These are phyloP conservation scores for Chamaea fasciata DNA, from an alignment of 2,113 vertebrate genomes.

Conservation along the genomic window DNA sequence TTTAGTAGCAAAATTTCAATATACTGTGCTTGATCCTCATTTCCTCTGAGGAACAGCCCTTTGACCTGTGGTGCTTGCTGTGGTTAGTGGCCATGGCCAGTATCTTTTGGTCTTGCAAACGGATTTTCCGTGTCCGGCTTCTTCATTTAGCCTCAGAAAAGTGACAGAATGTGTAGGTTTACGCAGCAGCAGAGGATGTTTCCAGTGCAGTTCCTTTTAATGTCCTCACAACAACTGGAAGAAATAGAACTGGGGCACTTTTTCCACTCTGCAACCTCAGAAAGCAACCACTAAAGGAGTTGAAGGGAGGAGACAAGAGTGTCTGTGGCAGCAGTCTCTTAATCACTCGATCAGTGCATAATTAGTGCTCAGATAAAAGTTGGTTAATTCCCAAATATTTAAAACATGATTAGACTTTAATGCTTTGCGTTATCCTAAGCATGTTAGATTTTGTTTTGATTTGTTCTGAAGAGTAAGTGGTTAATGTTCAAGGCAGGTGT, in stretches of 20 bases:
- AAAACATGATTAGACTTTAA: not conserved
- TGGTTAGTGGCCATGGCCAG: not conserved
- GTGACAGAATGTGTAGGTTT: not conserved
- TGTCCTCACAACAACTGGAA: not conserved
- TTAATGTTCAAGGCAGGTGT: slow-evolving; percentile 76
- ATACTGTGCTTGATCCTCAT: not conserved
- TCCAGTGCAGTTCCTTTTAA: not conserved
- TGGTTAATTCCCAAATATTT: not conserved
- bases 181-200: not conserved
- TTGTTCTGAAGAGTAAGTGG: slow-evolving; percentile 51
- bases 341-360: not conserved
- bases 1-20: not conserved
- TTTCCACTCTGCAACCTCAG: not conserved
- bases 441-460: not conserved
- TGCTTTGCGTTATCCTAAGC: not conserved
- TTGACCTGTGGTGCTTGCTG: not conserved
- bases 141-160: not conserved
- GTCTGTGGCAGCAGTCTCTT: not conserved
- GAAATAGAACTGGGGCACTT: not conserved
- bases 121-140: not conserved
- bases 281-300: not conserved
- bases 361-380: not conserved
- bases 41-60: not conserved
- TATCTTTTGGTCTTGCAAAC: not conserved
- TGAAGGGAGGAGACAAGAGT: not conserved